phyloP scores from a whole-genome alignment of 2,888 invertebrate genomes.

The Meloe dianella region DNA sequence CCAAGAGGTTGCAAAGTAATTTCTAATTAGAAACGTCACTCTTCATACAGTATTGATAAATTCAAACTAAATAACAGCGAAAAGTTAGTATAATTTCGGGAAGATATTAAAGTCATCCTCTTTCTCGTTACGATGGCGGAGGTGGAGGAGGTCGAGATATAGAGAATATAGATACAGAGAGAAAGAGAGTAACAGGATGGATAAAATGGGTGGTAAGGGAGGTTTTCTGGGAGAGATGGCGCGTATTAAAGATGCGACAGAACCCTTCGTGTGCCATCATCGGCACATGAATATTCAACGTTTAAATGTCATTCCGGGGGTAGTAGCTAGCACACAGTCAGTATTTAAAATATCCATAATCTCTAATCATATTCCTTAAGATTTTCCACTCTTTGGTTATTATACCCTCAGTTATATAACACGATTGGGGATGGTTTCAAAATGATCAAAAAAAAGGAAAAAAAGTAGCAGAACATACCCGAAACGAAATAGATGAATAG shows the following conservation, averaged over 20 bases:
- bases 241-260: slow-evolving; percentile 47
- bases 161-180: neutral
- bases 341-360: slow-evolving; percentile 57
- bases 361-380: slow-evolving; percentile 53
- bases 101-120: slow-evolving; percentile 41
- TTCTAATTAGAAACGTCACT: slow-evolving; percentile 37
- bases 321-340: slow-evolving; percentile 38
- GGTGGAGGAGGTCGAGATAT: slow-evolving; percentile 3
- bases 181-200: slow-evolving; percentile 20
- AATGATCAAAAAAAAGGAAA: too few relatives aligned
- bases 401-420: slow-evolving; percentile 14
- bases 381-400: slow-evolving; percentile 41
- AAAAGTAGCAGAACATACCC: too few relatives aligned
- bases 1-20: slow-evolving; percentile 36
- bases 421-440: neutral
- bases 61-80: slow-evolving; percentile 42
- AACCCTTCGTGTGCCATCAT: slow-evolving; percentile 48
- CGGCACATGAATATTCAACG: slow-evolving; percentile 53
- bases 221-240: slow-evolving; percentile 25
- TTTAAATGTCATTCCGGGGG: slow-evolving; percentile 51
- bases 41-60: slow-evolving; percentile 42
- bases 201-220: slow-evolving; percentile 25
- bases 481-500: neutral
- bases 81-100: slow-evolving; percentile 41
- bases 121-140: neutral